These are phyloP conservation scores for Tyria jacobaeae DNA, from an alignment of 2,888 invertebrate species.

Conservation along the genomic window DNA sequence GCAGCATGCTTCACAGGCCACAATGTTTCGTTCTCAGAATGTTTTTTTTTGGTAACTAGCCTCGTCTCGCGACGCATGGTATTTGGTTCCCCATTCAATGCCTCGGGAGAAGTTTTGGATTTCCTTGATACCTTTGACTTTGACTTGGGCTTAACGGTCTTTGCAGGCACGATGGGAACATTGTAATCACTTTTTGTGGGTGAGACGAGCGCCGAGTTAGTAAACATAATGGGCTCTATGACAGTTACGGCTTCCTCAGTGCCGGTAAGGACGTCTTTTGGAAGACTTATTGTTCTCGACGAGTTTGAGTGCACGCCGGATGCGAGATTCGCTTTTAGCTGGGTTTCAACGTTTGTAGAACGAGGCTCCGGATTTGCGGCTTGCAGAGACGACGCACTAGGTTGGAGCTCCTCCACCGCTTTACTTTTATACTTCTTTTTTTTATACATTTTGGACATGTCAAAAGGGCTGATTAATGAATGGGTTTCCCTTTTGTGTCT, in stretches of 20 bases:
- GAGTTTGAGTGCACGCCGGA: background rate
- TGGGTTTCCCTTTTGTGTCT: constrained; percentile 59
- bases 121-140: constrained; percentile 39
- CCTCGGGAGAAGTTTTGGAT: constrained; percentile 37
- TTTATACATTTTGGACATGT: constrained; percentile 70
- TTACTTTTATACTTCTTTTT: constrained; percentile 56
- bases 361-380: constrained; percentile 12
- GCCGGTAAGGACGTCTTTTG: background rate
- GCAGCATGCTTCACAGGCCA: constrained; percentile 94
- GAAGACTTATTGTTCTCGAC: background rate
- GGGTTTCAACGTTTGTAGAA: background rate
- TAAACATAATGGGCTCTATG: constrained; percentile 11
- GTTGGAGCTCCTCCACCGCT: constrained; percentile 32
- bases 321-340: background rate
- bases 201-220: constrained; percentile 29
- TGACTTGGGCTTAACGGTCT: constrained; percentile 19
- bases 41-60: constrained; percentile 53
- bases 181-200: constrained; percentile 31
- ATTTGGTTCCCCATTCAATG: constrained; percentile 7
- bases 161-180: background rate
- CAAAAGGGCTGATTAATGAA: constrained; percentile 72
- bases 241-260: background rate
- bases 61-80: constrained; percentile 36
- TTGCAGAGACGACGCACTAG: constrained; percentile 59
- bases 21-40: constrained; percentile 58